Evolutionary conservation across 2,113 vertebrate species (phyloP).

Genomic region (Manacus vitellinus): DNA sequence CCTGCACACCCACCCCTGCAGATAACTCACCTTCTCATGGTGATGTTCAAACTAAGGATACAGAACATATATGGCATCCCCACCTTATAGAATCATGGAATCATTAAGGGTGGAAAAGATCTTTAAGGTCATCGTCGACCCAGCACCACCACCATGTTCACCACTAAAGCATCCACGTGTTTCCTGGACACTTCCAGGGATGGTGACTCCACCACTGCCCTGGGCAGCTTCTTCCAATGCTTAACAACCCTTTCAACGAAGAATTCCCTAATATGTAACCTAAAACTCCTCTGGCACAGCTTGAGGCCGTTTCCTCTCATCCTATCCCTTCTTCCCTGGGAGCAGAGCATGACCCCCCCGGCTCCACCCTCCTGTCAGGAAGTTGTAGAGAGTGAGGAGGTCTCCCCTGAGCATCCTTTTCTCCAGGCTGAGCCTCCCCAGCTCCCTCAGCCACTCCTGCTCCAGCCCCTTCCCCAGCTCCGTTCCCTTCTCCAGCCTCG

Average conservation of each 20-base stretch:
- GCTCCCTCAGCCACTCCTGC: neutral
- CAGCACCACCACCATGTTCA: neutral
- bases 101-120: neutral
- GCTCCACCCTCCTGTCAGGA: neutral
- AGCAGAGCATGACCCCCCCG: neutral
- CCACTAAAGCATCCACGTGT: rapidly evolving
- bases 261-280: neutral
- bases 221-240: neutral
- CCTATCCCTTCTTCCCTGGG: neutral
- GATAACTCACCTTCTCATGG: neutral
- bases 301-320: neutral
- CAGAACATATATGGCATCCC: neutral
- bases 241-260: neutral
- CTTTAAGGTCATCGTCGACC: neutral
- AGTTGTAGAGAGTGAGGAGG: rapidly evolving
- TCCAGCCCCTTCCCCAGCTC: neutral
- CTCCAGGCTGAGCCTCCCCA: neutral
- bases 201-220: neutral
- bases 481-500: rapidly evolving
- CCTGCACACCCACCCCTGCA: neutral
- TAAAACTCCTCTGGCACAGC: neutral
- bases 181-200: neutral
- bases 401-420: neutral
- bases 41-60: neutral
- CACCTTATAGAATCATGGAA: rapidly evolving